phyloP scores from a whole-genome alignment of 2,888 invertebrate genomes.

The Xanthostigma xanthostigma region DNA sequence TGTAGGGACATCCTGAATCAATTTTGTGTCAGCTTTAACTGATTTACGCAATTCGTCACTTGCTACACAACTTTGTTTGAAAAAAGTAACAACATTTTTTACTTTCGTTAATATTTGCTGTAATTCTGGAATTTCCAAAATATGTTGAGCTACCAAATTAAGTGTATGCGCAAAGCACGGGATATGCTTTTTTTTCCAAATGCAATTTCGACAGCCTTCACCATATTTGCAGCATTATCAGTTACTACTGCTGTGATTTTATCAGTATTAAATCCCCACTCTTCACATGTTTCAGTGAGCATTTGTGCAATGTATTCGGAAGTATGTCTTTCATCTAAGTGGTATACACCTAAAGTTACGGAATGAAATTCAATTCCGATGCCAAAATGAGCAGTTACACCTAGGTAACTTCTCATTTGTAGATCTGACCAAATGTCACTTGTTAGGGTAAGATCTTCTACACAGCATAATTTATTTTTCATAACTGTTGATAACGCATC shows the following conservation, averaged over 20 bases:
- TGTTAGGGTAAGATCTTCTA: constrained; percentile 19
- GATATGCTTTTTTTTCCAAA: constrained; percentile 18
- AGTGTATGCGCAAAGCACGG: constrained; percentile 23
- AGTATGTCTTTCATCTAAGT: constrained; percentile 10
- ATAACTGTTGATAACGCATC: constrained; percentile 16
- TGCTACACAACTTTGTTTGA: constrained; percentile 15
- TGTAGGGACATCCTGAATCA: constrained; percentile 16
- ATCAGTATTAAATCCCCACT: constrained; percentile 11
- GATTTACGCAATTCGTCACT: constrained; percentile 12
- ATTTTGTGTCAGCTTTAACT: constrained; percentile 8
- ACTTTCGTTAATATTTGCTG: constrained; percentile 12
- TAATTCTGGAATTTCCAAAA: constrained; percentile 8
- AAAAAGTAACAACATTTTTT: constrained; percentile 14
- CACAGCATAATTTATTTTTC: constrained; percentile 15
- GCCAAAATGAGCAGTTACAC: constrained; percentile 21
- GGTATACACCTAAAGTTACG: constrained; percentile 5
- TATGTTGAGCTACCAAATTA: constrained; percentile 19
- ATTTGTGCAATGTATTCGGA: constrained; percentile 18
- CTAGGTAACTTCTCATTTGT: constrained; percentile 17
- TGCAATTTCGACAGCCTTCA: constrained; percentile 13
- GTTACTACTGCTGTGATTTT: constrained; percentile 15
- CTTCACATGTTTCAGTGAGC: constrained; percentile 14
- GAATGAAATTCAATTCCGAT: constrained; percentile 17
- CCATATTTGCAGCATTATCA: constrained; percentile 13
- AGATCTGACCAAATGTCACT: constrained; percentile 22